Base-by-base conservation (phyloP, 2,888 invertebrate genomes). In the Cactoblastis cactorum region DNA sequence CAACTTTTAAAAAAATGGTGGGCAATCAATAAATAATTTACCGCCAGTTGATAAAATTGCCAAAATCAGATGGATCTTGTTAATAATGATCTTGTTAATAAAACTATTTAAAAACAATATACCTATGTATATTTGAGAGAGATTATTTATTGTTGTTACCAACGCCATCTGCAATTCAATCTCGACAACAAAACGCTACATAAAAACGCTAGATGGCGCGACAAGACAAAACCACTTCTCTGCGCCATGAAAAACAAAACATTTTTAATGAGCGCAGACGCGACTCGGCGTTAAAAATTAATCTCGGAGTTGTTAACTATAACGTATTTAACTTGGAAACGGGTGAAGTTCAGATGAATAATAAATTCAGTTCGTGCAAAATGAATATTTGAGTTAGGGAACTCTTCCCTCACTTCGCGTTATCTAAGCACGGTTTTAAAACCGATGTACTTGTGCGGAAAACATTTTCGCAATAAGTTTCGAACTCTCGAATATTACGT, bases 321-420 rank as follows among this genome's bases (percentile, higher is more conserved):
- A 59, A 61, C 59, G 62, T 63, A 61, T 67, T 63, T 61, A 62
- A 68, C 63, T 68, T 65, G 61, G 55, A 56, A 69, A 67, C 61
- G 61, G 60, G 54, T 57, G 53, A 65, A 69, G 62, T 65, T 50
- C 18, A 49, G 50, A 57, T 56, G 50, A 56, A 67, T 62, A 67
- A 64, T 62, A 59, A 63, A 63, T 66, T 63, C 62, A 63, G 60
- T 56, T 65, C 57, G 60, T 62, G 62, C 49, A 56, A 63, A 63
- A 70, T 67, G 64, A 71, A 73, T 71, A 67, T 71, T 69, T 69
- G 60, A 71, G 61, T 62, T 62, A 60, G 51, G 58, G 56, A 61
- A 59, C 58, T 61, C 64, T 59, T 51, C 49, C 52, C 49, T 52
- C 52, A 64, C 61, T 63, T 63, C 53, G 55, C 49, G 53, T 51